These are phyloP conservation scores for Delphinus delphis DNA, from an alignment of 2,113 vertebrate genomes.

Conservation along the genomic window DNA sequence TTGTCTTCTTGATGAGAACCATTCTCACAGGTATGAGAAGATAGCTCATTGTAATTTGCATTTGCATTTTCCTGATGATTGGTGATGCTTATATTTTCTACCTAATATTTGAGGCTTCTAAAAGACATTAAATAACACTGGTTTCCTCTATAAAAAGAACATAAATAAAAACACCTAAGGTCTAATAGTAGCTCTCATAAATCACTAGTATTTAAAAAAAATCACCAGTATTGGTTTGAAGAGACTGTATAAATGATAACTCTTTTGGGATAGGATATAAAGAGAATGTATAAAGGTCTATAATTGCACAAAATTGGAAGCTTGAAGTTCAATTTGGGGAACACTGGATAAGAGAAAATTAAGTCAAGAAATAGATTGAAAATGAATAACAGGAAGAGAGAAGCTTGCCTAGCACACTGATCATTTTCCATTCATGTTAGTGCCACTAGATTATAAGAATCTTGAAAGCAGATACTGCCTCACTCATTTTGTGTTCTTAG, in stretches of 20 bases:
- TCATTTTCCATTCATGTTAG: background rate
- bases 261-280: background rate
- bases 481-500: background rate
- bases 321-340: constrained; percentile 13
- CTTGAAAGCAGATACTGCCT: background rate
- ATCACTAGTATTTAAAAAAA: background rate
- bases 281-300: background rate
- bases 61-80: background rate
- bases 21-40: background rate
- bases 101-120: background rate
- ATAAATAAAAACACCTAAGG: background rate
- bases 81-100: background rate
- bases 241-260: background rate
- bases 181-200: background rate
- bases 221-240: background rate
- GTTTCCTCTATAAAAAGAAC: background rate
- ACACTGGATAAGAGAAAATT: background rate
- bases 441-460: background rate
- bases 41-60: background rate
- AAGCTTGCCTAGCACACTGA: background rate
- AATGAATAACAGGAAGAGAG: background rate
- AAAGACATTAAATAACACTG: background rate
- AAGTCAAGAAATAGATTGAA: background rate
- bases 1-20: background rate
- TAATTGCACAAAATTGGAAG: background rate